Conservation (phyloP, 2,888 invertebrate species). For the Helleia helle region DNA sequence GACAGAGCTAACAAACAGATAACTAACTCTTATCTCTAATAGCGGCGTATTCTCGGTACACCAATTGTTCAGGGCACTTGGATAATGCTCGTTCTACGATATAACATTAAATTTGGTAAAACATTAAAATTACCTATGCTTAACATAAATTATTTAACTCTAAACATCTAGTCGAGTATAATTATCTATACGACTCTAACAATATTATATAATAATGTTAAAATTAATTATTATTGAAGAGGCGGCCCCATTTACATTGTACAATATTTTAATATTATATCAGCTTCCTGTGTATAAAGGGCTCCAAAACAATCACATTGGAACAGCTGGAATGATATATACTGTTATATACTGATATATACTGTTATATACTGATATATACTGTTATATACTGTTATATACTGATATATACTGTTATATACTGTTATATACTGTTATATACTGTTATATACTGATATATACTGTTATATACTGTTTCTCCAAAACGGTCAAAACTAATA, state of each 20-base stretch:
- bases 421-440: no score
- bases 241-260: slow-evolving; percentile 65
- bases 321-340: slow-evolving; percentile 7
- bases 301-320: not conserved
- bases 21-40: slow-evolving; percentile 27
- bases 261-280: slow-evolving; percentile 27
- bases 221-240: slow-evolving; percentile 55
- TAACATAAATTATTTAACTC: slow-evolving; percentile 32
- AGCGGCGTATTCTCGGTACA: no score
- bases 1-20: slow-evolving; percentile 20
- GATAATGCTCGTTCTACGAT: slow-evolving; percentile 10
- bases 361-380: no score
- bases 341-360: no score
- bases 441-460: no score
- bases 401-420: no score
- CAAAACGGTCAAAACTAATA: not conserved
- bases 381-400: no score
- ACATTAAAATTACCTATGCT: slow-evolving; percentile 42
- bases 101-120: slow-evolving; percentile 48
- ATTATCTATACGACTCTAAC: slow-evolving; percentile 44
- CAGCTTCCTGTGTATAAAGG: not conserved
- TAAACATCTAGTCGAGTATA: slow-evolving; percentile 53
- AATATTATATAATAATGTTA: slow-evolving; percentile 23
- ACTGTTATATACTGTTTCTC: not conserved
- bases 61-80: not conserved